Evolutionary conservation across 1,140 invertebrate species (phyloP).

Genomic region (Lanistes nyassanus): DNA sequence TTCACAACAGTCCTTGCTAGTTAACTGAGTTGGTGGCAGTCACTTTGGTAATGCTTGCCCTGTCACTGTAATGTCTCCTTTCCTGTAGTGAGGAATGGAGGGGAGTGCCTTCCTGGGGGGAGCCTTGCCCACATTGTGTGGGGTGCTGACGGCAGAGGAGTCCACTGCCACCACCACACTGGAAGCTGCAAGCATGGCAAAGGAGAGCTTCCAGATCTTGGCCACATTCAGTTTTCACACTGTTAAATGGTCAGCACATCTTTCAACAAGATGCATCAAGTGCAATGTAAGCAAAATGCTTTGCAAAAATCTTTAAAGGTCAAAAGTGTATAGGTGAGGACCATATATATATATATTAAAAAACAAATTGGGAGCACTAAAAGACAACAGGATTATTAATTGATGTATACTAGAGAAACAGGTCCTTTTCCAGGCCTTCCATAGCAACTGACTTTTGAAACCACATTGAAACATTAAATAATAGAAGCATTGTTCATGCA

Average conservation of each 20-base stretch:
- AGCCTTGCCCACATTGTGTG: constrained; percentile 39
- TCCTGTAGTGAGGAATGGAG: constrained; percentile 57
- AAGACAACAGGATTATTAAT: no score
- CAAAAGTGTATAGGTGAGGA: no score
- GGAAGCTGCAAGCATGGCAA: background rate
- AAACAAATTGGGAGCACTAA: no score
- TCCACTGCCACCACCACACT: constrained; percentile 34
- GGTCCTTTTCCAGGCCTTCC: no score
- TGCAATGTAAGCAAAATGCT: no score
- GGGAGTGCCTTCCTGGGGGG: constrained; percentile 39
- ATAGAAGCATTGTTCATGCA: no score
- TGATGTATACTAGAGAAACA: no score
- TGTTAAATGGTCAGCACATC: background rate
- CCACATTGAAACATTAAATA: no score
- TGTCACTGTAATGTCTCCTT: constrained; percentile 60
- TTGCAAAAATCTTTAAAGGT: no score
- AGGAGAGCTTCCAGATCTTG: background rate
- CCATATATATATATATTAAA: no score
- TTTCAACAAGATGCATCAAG: no score
- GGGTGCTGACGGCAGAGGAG: constrained; percentile 51
- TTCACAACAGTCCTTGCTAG: constrained; percentile 10
- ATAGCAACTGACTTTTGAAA: no score
- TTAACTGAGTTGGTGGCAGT: constrained; percentile 23
- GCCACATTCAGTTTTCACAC: background rate
- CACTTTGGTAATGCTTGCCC: constrained; percentile 46